These are phyloP conservation scores for Agrilus mali DNA, from an alignment of 2,888 invertebrate genomes.

Conservation along the genomic window DNA sequence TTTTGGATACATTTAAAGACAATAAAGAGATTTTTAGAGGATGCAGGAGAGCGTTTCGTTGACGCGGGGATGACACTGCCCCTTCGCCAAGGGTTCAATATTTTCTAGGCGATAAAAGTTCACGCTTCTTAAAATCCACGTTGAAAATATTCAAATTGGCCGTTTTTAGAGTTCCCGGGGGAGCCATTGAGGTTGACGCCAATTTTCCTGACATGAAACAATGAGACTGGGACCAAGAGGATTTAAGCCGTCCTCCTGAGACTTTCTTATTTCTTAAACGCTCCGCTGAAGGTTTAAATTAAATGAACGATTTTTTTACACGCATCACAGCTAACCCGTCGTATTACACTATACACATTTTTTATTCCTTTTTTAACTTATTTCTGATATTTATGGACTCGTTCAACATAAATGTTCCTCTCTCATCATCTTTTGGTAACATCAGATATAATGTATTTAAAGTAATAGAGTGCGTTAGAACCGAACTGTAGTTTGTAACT, in stretches of 20 bases:
- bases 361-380: no score
- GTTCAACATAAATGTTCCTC: background rate
- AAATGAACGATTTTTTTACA: background rate
- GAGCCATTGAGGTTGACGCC: conserved; percentile 40
- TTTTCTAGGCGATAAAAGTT: conserved; percentile 35
- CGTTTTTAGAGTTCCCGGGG: conserved; percentile 35
- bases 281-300: conserved; percentile 7
- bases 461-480: background rate
- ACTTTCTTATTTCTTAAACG: conserved; percentile 26
- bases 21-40: no score
- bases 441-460: background rate
- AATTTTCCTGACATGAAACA: conserved; percentile 40
- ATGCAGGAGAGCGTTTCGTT: background rate
- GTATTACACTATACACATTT: no score
- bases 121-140: conserved; percentile 41
- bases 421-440: no score
- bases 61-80: conserved; percentile 3
- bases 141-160: conserved; percentile 43
- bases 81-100: conserved; percentile 28
- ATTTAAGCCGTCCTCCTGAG: conserved; percentile 26
- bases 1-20: background rate
- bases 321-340: no score
- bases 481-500: background rate
- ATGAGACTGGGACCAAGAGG: conserved; percentile 29
- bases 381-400: background rate